These are phyloP conservation scores for Streblospio benedicti DNA, from an alignment of 1,140 invertebrate species.

Conservation along the genomic window DNA sequence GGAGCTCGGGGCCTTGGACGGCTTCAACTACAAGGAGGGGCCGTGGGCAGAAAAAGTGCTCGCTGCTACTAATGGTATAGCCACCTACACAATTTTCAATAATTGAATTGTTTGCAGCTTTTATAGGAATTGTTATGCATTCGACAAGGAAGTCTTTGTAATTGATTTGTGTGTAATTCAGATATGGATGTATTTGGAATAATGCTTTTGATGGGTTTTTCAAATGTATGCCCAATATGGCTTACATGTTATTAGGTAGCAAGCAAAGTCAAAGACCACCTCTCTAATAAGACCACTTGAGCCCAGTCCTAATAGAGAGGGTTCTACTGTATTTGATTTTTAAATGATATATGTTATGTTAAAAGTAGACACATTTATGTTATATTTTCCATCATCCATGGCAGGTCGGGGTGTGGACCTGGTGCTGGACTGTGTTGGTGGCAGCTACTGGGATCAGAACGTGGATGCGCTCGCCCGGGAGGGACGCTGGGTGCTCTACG, in stretches of 20 bases:
- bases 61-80: constrained; percentile 31
- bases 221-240: too few species aligned
- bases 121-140: background rate
- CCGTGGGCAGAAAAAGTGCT: constrained; percentile 31
- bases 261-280: too few species aligned
- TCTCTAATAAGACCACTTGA: too few species aligned
- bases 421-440: constrained; percentile 45
- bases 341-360: too few species aligned
- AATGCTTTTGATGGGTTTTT: too few species aligned
- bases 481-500: constrained; percentile 45
- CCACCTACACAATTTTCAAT: too few species aligned
- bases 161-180: background rate
- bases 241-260: too few species aligned
- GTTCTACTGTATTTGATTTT: too few species aligned
- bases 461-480: constrained; percentile 32
- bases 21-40: constrained; percentile 42
- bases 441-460: constrained; percentile 40
- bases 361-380: too few species aligned
- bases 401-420: constrained; percentile 39
- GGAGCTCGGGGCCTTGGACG: constrained; percentile 31
- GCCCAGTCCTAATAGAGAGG: background rate
- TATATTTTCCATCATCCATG: too few species aligned
- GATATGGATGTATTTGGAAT: background rate
- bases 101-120: background rate
- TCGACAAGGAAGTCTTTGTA: too few species aligned